Evolutionary conservation across 2,888 invertebrate species (phyloP), one percentile per base, ranked within the genome.

Genomic region (Caenorhabditis macrosperma): DNA sequence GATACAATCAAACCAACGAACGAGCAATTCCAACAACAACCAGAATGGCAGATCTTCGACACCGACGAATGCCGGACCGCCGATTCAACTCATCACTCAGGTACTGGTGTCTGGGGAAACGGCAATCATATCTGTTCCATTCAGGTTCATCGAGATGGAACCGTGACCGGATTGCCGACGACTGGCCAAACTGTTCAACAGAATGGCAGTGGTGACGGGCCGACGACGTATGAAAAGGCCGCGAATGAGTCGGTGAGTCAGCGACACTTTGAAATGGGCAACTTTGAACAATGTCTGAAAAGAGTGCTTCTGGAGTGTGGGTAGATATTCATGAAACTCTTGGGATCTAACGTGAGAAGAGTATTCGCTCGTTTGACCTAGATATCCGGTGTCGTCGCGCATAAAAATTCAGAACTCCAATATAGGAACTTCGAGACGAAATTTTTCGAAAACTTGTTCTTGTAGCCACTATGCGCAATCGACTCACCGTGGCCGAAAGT

Each of bases 1-100:
- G 55, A 76, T 76, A 41, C 76, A 76, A 76, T 76, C 76, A 63
- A 76, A 55, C 55, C 61, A 61, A 22, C 68, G 76, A 76, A 76
- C 68, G 76, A 76, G 38, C 55, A 63, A 41, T 50, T 55, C 22
- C 46, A 61, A 46, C 50, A 75, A 66, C 66, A 69, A 60, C 48
- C 59, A 71, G 24, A 72, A 72, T 72, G 72, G 72, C 35, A 30
- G 57, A 44, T 57, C 72, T 24, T 54, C 68, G 30, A 68, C 68
- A 48, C 68, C 68, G 24, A 68, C 76, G 48, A 76, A 50, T 15
- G 22, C 38, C 7, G 66, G 60, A 60, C 63, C 68, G 10, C 68
- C 68, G 2, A 76, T 68, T 46, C 76, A 76, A 30, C 76, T 76
- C 41, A 76, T 76, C 63, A 76, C 76, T 41, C 76, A 76, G 68